phyloP scores from a whole-genome alignment of 2,113 vertebrate species.

The Eretmochelys imbricata region DNA sequence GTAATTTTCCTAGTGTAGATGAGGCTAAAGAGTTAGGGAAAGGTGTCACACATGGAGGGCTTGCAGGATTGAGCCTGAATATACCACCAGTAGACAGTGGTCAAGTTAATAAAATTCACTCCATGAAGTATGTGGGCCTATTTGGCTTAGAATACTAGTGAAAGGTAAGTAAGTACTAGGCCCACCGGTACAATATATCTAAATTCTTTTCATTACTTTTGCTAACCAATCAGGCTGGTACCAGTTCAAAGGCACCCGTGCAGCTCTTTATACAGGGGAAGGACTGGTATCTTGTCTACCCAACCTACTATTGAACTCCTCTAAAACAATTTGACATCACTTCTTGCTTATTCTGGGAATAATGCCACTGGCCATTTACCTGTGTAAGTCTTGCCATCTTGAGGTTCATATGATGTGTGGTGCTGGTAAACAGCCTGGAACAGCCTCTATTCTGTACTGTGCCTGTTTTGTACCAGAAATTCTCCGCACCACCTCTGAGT shows the following conservation, averaged over 20 bases:
- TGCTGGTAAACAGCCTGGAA: not conserved
- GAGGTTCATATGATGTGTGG: not conserved
- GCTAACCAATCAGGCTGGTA: not conserved
- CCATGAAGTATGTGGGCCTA: accelerated
- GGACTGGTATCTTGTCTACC: not conserved
- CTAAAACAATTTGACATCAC: not conserved
- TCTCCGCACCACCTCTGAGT: not conserved
- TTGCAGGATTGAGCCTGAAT: not conserved
- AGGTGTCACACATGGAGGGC: not conserved
- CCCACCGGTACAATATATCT: not conserved
- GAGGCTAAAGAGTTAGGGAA: not conserved
- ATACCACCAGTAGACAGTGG: not conserved
- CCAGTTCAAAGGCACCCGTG: not conserved
- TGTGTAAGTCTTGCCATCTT: not conserved
- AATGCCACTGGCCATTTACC: not conserved
- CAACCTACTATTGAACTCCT: not conserved
- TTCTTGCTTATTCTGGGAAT: not conserved
- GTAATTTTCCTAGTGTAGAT: not conserved
- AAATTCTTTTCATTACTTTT: not conserved
- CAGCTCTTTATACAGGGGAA: not conserved
- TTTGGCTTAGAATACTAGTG: not conserved
- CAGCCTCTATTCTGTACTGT: accelerated
- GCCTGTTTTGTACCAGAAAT: not conserved
- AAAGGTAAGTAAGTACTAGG: not conserved
- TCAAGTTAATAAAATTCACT: not conserved